Conservation (phyloP, 1,140 invertebrate species). For the Tyrophagus putrescentiae region DNA sequence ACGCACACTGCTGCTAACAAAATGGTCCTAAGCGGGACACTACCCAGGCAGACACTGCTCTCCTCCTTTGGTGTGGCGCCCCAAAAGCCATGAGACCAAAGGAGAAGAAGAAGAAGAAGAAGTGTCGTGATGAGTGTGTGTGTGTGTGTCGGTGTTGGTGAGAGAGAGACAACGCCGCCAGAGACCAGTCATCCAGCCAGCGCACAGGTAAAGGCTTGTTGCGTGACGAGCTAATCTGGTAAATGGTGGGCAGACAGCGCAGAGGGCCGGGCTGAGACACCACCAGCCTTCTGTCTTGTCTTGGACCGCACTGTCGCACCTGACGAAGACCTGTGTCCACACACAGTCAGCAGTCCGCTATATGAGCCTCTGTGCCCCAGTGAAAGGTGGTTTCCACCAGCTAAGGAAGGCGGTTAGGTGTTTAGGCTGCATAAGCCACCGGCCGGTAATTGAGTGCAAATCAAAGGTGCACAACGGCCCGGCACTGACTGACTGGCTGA, state of each 20-base stretch:
- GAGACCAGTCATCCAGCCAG: not conserved
- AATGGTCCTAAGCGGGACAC: no score
- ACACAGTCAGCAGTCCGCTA: no score
- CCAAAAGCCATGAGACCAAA: not conserved
- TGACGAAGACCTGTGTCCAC: no score
- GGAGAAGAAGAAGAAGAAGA: not conserved
- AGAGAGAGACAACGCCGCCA: not conserved
- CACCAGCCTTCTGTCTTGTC: no score
- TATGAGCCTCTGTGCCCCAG: no score
- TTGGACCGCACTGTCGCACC: no score
- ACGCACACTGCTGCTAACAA: no score
- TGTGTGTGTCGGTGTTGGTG: not conserved
- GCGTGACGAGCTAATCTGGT: conserved; percentile 12
- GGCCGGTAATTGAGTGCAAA: not conserved
- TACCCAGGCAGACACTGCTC: no score
- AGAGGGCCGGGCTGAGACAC: no score
- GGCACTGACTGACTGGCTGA: not conserved
- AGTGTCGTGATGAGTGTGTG: not conserved
- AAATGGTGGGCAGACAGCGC: no score
- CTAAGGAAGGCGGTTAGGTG: not conserved
- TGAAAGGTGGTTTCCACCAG: no score
- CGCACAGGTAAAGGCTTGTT: not conserved
- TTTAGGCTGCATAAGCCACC: not conserved
- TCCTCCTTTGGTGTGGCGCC: not conserved
- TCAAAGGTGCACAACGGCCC: not conserved